Percentiles rank a stretch among this genome's conserved stretches.
These are phyloP conservation scores for Perca fluviatilis DNA, from an alignment of 2,113 vertebrate species.

Conservation along the genomic window DNA sequence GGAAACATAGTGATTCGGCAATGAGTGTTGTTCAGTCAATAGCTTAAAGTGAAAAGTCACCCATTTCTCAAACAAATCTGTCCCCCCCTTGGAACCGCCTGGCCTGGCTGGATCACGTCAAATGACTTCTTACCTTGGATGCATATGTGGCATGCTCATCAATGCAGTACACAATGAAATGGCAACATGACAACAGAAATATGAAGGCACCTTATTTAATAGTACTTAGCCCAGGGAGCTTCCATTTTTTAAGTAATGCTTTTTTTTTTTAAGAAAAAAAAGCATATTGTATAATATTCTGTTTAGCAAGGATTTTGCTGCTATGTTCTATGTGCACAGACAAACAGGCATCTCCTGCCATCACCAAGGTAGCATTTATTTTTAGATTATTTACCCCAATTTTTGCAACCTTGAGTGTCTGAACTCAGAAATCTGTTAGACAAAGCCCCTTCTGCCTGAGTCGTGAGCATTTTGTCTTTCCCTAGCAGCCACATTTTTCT, in stretches of 20 bases:
- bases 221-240: neutral
- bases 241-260: too few species aligned
- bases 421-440: constrained; percentile 37
- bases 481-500: constrained; percentile 18
- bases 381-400: constrained; percentile 55
- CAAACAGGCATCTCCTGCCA: neutral
- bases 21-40: constrained; percentile 59
- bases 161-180: constrained; percentile 1
- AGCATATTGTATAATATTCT: neutral
- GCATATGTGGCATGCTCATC: neutral
- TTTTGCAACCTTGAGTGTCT: constrained; percentile 32
- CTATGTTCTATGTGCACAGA: neutral
- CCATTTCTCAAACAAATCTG: constrained; percentile 4
- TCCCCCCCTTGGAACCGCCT: constrained; percentile 2
- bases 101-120: constrained; percentile 10
- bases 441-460: constrained; percentile 36
- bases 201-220: neutral
- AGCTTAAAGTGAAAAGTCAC: constrained; percentile 40
- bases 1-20: constrained; percentile 55
- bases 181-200: neutral
- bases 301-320: neutral
- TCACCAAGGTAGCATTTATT: constrained; percentile 34
- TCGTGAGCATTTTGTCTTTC: constrained; percentile 27
- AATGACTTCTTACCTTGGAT: constrained; percentile 12
- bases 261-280: neutral